Evolutionary conservation across 2,113 vertebrate species (phyloP).

Genomic region (Melanostigma gelatinosum): DNA sequence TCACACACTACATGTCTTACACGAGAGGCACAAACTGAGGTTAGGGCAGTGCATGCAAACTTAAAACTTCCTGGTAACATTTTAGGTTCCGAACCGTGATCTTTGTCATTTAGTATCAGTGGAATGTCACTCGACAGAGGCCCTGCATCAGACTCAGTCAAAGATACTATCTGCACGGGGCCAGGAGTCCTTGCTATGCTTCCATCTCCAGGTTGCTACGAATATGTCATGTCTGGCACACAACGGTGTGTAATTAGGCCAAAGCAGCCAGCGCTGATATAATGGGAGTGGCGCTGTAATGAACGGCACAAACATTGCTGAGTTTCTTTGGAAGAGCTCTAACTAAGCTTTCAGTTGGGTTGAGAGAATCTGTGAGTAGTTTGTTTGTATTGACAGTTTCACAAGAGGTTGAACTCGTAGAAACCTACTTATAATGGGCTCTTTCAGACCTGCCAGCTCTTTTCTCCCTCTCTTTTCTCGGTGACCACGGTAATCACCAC

Average conservation of each 20-base stretch:
- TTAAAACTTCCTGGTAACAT: background rate
- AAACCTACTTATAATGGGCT: slow-evolving; percentile 58
- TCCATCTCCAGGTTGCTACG: background rate
- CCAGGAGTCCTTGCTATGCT: slow-evolving; percentile 6
- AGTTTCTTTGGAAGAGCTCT: slow-evolving; percentile 18
- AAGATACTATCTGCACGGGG: slow-evolving; percentile 17
- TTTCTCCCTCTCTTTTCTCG: slow-evolving; percentile 16
- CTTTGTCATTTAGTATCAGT: slow-evolving; percentile 5
- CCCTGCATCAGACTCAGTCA: background rate
- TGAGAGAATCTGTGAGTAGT: slow-evolving; percentile 17
- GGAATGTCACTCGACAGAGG: background rate
- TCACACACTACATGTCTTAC: background rate
- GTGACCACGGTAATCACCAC: slow-evolving; percentile 57
- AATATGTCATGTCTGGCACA: slow-evolving; percentile 44
- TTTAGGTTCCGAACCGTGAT: slow-evolving; percentile 5
- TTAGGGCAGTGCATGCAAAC: background rate
- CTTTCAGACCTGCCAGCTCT: slow-evolving; percentile 57
- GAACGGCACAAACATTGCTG: slow-evolving; percentile 19
- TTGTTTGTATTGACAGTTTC: slow-evolving; percentile 43
- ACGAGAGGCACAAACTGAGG: background rate
- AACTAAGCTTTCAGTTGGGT: slow-evolving; percentile 24
- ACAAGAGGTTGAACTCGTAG: slow-evolving; percentile 55
- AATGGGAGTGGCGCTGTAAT: slow-evolving; percentile 19
- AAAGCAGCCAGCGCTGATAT: slow-evolving; percentile 31
- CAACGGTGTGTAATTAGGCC: slow-evolving; percentile 43